These are phyloP conservation scores for Dipodomys stephensi DNA, from an alignment of 2,113 vertebrate genomes.

Conservation along the genomic window DNA sequence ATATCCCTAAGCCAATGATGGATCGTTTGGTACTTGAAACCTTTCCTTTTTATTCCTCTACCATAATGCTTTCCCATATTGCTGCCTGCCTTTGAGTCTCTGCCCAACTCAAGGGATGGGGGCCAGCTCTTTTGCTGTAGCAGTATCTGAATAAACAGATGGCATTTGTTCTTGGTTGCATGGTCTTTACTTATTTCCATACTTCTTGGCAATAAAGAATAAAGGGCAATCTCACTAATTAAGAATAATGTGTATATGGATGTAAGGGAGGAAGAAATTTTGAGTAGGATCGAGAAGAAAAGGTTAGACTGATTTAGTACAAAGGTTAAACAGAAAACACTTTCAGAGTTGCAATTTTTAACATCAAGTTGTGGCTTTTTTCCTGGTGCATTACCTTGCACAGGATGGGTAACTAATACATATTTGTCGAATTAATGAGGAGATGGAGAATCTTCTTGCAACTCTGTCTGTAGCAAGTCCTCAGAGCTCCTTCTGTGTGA, in stretches of 20 bases:
- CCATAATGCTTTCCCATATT: neutral
- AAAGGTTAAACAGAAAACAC: slow-evolving; percentile 30
- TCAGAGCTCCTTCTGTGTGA: neutral
- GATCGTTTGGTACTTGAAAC: neutral
- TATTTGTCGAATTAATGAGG: neutral
- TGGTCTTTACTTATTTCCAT: slow-evolving; percentile 39
- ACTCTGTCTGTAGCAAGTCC: neutral
- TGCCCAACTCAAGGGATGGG: neutral
- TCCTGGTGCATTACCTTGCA: neutral
- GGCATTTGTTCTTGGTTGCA: slow-evolving; percentile 6
- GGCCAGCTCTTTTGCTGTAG: neutral
- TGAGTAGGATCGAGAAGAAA: neutral
- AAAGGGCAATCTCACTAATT: slow-evolving; percentile 40
- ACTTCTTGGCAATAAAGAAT: slow-evolving; percentile 30
- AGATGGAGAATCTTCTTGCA: neutral
- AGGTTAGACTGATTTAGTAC: slow-evolving; percentile 34
- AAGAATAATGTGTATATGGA: slow-evolving; percentile 54
- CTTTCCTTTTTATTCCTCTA: neutral
- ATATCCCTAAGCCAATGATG: neutral
- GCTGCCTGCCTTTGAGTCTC: neutral
- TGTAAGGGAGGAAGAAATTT: slow-evolving; percentile 29
- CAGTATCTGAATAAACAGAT: slow-evolving; percentile 10
- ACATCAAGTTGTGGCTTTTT: slow-evolving; percentile 12
- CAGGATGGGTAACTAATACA: neutral
- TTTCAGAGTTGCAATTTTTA: neutral